A percentile compares a stretch with the other conserved stretches of the same genome.
Conservation (phyloP, 2,888 invertebrate species). For the Diaphora mendica region DNA sequence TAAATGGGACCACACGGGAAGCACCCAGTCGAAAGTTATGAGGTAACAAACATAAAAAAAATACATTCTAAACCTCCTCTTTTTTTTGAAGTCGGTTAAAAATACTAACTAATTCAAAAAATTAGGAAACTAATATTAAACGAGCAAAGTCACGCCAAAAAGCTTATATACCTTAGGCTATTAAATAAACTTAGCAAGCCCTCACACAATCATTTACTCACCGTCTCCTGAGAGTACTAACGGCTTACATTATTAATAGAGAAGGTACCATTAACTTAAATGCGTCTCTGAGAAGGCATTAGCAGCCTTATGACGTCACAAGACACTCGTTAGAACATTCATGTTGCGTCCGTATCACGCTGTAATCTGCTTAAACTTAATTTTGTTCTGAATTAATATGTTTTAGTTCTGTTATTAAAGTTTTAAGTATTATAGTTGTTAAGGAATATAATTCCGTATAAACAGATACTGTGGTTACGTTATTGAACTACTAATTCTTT, state of each 20-base stretch:
- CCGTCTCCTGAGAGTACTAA: conserved; percentile 4
- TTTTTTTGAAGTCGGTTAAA: no score
- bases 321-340: conserved; percentile 32
- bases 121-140: neutral
- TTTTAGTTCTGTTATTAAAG: neutral
- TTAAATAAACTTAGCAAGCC: conserved; percentile 6
- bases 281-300: conserved; percentile 45
- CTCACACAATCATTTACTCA: conserved; percentile 10
- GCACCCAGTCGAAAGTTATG: no score
- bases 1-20: no score
- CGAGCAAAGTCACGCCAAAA: neutral
- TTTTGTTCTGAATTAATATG: conserved; percentile 29
- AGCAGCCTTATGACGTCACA: conserved; percentile 37
- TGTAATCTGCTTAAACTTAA: conserved; percentile 38
- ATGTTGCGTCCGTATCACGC: conserved; percentile 14
- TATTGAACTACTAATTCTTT: neutral
- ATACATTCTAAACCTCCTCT: no score
- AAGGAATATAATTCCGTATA: neutral
- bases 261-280: conserved; percentile 46
- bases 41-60: no score
- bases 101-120: neutral
- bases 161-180: neutral
- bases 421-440: neutral
- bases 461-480: neutral
- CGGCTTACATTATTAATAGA: conserved; percentile 40